phyloP scores from a whole-genome alignment of 2,797 vertebrate species.

The Choloepus didactylus region DNA sequence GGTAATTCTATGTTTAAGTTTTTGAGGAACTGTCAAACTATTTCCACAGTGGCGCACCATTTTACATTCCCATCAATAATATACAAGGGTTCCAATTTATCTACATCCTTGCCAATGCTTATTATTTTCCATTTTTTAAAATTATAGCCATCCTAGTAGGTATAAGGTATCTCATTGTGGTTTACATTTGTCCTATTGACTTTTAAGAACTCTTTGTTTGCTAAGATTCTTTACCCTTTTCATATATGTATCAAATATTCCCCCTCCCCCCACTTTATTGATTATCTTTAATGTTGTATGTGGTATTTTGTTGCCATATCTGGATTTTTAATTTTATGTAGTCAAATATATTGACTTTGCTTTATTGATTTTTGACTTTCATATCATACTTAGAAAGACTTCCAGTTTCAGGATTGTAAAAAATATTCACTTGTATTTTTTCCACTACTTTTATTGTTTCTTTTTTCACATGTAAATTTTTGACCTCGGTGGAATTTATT shows the following conservation, averaged over 20 bases:
- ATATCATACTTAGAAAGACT: conserved; percentile 47
- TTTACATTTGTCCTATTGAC: no score
- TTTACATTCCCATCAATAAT: no score
- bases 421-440: not conserved
- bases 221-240: conserved; percentile 30
- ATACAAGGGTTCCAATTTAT: no score
- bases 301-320: not conserved
- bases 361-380: not conserved
- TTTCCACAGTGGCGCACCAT: no score
- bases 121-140: no score
- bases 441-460: not conserved
- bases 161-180: no score
- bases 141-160: no score
- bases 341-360: conserved; percentile 26
- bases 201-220: conserved; percentile 9
- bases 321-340: conserved; percentile 26
- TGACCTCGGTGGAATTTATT: conserved; percentile 35
- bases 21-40: no score
- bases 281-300: not conserved
- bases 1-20: no score
- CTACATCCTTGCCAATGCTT: no score
- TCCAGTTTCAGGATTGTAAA: conserved; percentile 37
- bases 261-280: not conserved
- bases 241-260: not conserved
- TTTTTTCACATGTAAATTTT: conserved; percentile 54